phyloP scores from a whole-genome alignment of 2,888 invertebrate genomes.

The Microdon myrmicae region DNA sequence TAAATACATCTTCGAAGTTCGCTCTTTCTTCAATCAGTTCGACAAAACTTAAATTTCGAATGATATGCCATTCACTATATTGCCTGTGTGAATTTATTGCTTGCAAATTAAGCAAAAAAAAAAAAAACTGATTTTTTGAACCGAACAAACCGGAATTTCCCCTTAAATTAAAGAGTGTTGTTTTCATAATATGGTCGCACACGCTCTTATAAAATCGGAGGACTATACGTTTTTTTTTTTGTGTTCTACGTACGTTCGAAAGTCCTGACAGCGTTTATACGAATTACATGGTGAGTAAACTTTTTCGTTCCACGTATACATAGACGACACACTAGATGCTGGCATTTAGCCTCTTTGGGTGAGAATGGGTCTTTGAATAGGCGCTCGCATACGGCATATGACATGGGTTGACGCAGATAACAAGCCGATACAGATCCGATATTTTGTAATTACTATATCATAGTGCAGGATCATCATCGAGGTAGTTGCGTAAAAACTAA shows the following conservation, averaged over 20 bases:
- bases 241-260: constrained; percentile 84
- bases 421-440: constrained; percentile 83
- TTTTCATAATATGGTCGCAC: constrained; percentile 83
- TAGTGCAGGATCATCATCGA: constrained; percentile 59
- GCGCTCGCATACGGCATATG: constrained; percentile 89
- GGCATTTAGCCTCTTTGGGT: constrained; percentile 81
- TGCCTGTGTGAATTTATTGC: constrained; percentile 68
- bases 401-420: constrained; percentile 86
- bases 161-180: constrained; percentile 77
- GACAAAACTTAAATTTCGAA: constrained; percentile 71
- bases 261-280: constrained; percentile 85
- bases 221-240: constrained; percentile 81
- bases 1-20: constrained; percentile 79
- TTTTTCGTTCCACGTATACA: constrained; percentile 86
- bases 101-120: constrained; percentile 56
- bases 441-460: constrained; percentile 72
- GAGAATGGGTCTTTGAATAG: constrained; percentile 84
- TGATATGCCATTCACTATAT: constrained; percentile 58
- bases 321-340: constrained; percentile 87
- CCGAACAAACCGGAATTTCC: too few species aligned
- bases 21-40: constrained; percentile 84
- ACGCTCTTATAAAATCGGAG: constrained; percentile 89
- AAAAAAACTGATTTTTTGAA: too few species aligned
- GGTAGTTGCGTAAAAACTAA: constrained; percentile 60
- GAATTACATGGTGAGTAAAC: constrained; percentile 85